Base-by-base conservation (phyloP, 2,888 invertebrate species). In the Cerceris rybyensis region DNA sequence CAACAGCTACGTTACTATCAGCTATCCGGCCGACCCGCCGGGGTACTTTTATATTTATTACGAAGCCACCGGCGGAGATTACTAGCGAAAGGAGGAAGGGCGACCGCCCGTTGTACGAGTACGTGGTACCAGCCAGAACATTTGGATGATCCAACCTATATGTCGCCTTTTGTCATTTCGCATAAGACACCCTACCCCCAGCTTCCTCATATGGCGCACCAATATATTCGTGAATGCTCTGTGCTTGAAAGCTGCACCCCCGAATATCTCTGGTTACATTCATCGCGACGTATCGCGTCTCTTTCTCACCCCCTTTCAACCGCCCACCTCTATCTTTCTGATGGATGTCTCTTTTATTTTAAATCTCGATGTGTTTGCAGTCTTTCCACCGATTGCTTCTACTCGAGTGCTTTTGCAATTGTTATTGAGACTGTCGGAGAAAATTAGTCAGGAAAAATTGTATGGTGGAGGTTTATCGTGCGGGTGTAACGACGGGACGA, bases 1-100 rank as follows among this genome's bases (percentile, higher is more conserved):
- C 81, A 79, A 73, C 83, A 75, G 82, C 68, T 81, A 77, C 71
- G 83, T 83, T 78, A 83, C 85, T 82, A 82, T 85, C 85, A 79
- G 81, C 83, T 77, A 75, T 70, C 74, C 81, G 61, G 58, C 60
- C 59, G 55, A 68, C 68, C 65, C 76, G 71, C 74, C 70, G 73
- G 82, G 82, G 84, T 89, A 91, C 91, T 91, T 91, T 91, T 90
- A 91, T 91, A 91, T 91, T 91, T 91, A 91, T 90, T 90, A 91
- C 89, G 86, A 89, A 87, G 87, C 87, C 87, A 87, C 82, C 86
- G 82, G 78, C 84, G 82, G 86, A 87, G 86, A 90, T 88, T 89
- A 87, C 86, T 81, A 80, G 68, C 16, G 57, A 61, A 46, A 81
- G 76, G 75, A 59, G 57, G 58, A 60, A 66, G 77, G 59, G 59